Evolutionary conservation across 2,113 vertebrate species (phyloP).

Genomic region (Sprattus sprattus): DNA sequence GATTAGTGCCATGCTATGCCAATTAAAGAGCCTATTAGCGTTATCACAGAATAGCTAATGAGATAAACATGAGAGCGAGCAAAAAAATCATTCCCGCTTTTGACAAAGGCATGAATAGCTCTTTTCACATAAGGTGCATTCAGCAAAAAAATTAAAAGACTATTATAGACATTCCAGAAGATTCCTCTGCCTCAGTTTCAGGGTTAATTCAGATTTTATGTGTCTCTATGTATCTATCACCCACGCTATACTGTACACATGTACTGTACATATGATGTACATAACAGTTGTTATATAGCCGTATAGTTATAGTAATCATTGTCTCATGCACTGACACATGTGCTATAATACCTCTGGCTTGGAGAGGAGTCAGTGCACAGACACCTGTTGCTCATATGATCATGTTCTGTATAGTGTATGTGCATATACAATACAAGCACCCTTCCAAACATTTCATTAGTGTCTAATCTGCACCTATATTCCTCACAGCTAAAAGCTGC

Average conservation of each 20-base stretch:
- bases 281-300: too few relatives aligned
- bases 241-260: too few relatives aligned
- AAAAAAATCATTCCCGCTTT: not conserved
- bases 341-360: not conserved
- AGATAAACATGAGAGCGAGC: constrained; percentile 6
- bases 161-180: not conserved
- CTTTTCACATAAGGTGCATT: constrained; percentile 4
- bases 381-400: not conserved
- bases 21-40: constrained; percentile 4
- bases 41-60: constrained; percentile 11
- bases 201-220: not conserved
- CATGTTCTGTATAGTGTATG: not conserved
- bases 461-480: not conserved
- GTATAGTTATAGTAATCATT: not conserved
- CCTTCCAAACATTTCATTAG: not conserved
- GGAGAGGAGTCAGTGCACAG: not conserved
- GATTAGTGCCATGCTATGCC: constrained; percentile 2
- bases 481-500: not conserved
- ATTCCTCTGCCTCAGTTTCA: not conserved
- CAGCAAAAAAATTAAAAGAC: not conserved
- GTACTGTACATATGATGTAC: too few relatives aligned
- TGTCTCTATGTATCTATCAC: not conserved
- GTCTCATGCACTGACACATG: not conserved
- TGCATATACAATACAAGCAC: not conserved
- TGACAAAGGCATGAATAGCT: constrained; percentile 8